phyloP scores from a whole-genome alignment of 1,140 invertebrate species.

The Vanessa tameamea region DNA sequence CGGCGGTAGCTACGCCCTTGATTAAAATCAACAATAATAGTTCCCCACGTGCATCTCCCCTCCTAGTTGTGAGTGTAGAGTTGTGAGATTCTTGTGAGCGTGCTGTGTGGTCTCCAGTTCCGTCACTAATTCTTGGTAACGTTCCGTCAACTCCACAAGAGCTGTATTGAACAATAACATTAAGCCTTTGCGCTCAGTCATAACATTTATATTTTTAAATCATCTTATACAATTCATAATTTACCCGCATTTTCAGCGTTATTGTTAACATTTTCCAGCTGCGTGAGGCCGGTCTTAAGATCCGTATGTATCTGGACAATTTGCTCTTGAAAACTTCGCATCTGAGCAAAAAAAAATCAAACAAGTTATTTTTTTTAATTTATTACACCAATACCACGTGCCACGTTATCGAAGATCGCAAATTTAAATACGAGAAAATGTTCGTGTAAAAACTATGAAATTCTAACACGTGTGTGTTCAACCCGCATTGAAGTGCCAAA shows the following conservation, averaged over 20 bases:
- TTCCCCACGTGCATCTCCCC: slow-evolving; percentile 50
- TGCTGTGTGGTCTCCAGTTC: slow-evolving; percentile 53
- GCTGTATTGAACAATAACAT: slow-evolving; percentile 35
- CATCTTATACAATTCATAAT: no score
- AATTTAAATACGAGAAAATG: no score
- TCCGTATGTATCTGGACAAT: slow-evolving; percentile 54
- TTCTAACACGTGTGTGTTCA: no score
- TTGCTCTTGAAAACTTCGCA: slow-evolving; percentile 64
- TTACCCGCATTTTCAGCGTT: slow-evolving; percentile 62
- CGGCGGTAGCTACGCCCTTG: no score
- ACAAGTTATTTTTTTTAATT: background rate
- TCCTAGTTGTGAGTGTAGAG: slow-evolving; percentile 46
- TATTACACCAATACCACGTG: no score
- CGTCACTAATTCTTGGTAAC: slow-evolving; percentile 51
- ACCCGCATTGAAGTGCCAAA: no score
- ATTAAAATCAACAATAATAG: background rate
- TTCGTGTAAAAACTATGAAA: no score
- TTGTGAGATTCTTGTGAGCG: slow-evolving; percentile 46
- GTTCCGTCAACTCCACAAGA: slow-evolving; percentile 56
- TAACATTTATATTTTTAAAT: no score
- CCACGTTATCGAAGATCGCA: no score
- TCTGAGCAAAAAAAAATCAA: slow-evolving; percentile 38
- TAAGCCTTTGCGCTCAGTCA: no score
- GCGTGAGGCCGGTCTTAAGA: slow-evolving; percentile 45
- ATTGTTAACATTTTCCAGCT: slow-evolving; percentile 52